A percentile compares a stretch with the other conserved stretches of the same genome.
phyloP scores from a whole-genome alignment of 2,888 invertebrate genomes.

The Neoscelio sp. region DNA sequence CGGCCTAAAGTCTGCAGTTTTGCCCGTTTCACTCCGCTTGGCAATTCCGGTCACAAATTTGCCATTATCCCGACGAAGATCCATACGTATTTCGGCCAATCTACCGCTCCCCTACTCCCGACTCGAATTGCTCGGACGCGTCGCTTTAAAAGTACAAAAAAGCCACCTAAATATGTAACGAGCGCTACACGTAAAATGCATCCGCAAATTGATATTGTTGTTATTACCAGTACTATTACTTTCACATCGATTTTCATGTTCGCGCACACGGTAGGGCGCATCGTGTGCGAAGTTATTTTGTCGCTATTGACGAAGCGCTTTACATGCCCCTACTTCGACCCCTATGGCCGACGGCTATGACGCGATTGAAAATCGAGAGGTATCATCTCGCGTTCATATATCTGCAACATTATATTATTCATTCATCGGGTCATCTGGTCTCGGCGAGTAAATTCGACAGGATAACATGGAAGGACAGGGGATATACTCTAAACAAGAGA shows the following conservation, averaged over 20 bases:
- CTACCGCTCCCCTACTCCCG: not conserved
- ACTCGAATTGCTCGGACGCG: conserved; percentile 18
- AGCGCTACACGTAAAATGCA: not conserved
- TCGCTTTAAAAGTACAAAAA: conserved; percentile 2
- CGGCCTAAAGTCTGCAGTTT: conserved; percentile 3
- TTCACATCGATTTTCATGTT: conserved; percentile 31
- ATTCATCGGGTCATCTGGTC: conserved; percentile 53
- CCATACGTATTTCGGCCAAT: conserved; percentile 31
- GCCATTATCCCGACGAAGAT: conserved; percentile 18
- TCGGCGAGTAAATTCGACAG: conserved; percentile 25
- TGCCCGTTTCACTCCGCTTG: too few relatives aligned
- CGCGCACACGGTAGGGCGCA: conserved; percentile 6
- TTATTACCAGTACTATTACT: conserved; percentile 29
- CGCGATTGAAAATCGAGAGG: conserved; percentile 57
- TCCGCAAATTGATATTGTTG: conserved; percentile 21
- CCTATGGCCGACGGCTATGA: conserved; percentile 41
- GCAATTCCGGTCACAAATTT: too few relatives aligned
- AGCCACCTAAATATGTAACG: not conserved
- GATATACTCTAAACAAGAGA: conserved; percentile 13
- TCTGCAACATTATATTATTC: conserved; percentile 59
- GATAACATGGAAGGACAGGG: conserved; percentile 37
- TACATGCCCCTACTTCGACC: conserved; percentile 31
- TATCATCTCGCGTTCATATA: conserved; percentile 51
- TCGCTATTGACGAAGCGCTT: conserved; percentile 43
- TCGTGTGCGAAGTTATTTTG: conserved; percentile 39